Evolutionary conservation across 1,140 invertebrate species (phyloP), one percentile per base, ranked within the genome.

Genomic region (Drosophila santomea): DNA sequence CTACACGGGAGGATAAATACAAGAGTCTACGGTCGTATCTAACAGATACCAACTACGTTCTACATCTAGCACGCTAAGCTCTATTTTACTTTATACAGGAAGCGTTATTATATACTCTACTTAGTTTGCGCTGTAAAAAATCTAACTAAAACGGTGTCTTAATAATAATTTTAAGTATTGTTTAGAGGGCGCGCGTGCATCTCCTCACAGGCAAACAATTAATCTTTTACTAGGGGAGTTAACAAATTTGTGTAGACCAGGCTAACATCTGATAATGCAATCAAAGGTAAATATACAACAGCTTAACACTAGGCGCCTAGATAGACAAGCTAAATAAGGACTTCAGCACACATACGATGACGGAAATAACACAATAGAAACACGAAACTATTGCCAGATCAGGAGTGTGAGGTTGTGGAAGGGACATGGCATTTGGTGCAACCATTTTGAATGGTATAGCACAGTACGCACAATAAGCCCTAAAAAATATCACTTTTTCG

Each of bases 21-120:
- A 36, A 62, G 25, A 60, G 44, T 74, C 45, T 77, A 63, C 54
- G 38, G 68, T 69, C 48, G 72, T 56, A 64, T 71, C 61, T 72
- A 80, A 72, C 51, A 58, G 59, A 74, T 61, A 51, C 25, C 44
- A 43, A 67, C 35, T 54, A 32, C 51, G 48, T 4, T 67, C 50
- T 78, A 74, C 44, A 51, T 45, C 51, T 73, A 68, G 73, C 71
- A 64, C 14, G 74, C 68, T 80, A 83, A 89, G 77, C 80, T 89
- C 80, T 89, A 89, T 50, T 59, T 66, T 68, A 78, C 79, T 88
- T 82, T 83, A 83, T 88, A 88, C 80, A 89, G 55, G 56, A 51
- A 35, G 45, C 75, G 38, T 77, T 67, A 20, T 74, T 67, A 80
- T 74, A 41, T 85, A 78, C 52, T 62, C 77, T 85, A 85, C 59